These are phyloP conservation scores for Lepidonotus clava DNA, from an alignment of 2,888 invertebrate species.

Conservation along the genomic window DNA sequence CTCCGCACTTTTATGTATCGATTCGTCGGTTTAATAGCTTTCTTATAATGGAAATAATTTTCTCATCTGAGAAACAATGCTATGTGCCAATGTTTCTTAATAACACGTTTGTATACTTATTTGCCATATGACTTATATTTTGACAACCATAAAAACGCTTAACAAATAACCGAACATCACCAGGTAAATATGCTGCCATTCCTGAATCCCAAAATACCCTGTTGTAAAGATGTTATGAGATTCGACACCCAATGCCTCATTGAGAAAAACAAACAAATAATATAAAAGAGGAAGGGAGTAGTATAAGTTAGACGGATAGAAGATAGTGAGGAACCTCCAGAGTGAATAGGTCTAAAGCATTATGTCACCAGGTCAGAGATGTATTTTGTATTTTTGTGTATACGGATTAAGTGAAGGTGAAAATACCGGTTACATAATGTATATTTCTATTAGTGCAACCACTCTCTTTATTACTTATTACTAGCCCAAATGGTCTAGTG, in stretches of 20 bases:
- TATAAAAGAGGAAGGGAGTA: neutral
- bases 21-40: too few species aligned
- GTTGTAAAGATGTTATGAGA: neutral
- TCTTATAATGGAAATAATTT: too few species aligned
- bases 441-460: constrained; percentile 1
- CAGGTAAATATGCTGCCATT: neutral
- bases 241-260: constrained; percentile 23
- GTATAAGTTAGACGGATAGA: too few species aligned
- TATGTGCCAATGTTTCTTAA: too few species aligned
- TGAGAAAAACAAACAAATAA: neutral
- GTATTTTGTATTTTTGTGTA: neutral
- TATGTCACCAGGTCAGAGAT: neutral
- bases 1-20: too few species aligned
- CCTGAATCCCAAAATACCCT: constrained; percentile 2
- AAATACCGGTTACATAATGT: neutral
- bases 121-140: too few species aligned
- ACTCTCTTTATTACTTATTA: neutral
- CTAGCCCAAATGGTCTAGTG: neutral
- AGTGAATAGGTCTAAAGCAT: neutral
- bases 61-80: too few species aligned
- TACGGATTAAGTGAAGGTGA: neutral
- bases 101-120: too few species aligned
- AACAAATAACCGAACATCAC: neutral
- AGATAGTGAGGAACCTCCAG: neutral
- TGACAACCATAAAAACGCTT: too few species aligned